Evolutionary conservation across 2,113 vertebrate species (phyloP), one percentile per base, ranked within the genome.

Genomic region (Piliocolobus tephrosceles): DNA sequence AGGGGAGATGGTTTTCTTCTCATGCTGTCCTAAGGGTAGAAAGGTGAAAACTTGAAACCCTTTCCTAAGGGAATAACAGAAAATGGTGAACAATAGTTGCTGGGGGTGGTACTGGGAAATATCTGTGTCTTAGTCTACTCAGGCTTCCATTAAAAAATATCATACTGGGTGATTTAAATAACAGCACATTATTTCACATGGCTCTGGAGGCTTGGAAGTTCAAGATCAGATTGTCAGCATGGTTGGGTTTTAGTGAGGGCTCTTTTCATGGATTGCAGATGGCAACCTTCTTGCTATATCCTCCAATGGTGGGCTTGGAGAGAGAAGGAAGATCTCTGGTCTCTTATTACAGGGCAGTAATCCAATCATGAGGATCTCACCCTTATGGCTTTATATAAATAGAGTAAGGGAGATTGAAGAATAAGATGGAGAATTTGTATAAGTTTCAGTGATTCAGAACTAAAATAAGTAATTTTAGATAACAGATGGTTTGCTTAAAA

Each of bases 401-500:
- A 10, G 7, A 8, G 2, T 52, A 75, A 90, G 14, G 30, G 25
- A 81, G 20, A 47, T 58, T 75, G 35, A 89, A 86, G 27, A n/a
- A 20, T 32, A 94, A 93, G 13, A 68, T 40, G 6, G 22, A 80
- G 45, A 43, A 95, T 18, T 91, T 88, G 17, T 13, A 4, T 57
- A 75, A 95, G 23, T 68, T 64, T 88, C 52, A 93, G 52, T 35
- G 72, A n/a, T 9, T 88, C 55, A 6, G 45, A 94, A 89, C 38
- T 58, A 23, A 89, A 72, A 95, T 96, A 91, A 66, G 4, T 79
- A 9, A 87, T 68, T 96, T 88, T 90, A 92, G 66, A 61, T 90
- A 90, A 70, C 23, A 88, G 30, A 85, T 68, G 13, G 0, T 72
- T 88, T 88, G 32, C 20, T 96, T 91, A 91, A 96, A 61, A 20